Evolutionary conservation across 2,113 vertebrate genomes (phyloP).

Genomic region (Cichladusa arquata): DNA sequence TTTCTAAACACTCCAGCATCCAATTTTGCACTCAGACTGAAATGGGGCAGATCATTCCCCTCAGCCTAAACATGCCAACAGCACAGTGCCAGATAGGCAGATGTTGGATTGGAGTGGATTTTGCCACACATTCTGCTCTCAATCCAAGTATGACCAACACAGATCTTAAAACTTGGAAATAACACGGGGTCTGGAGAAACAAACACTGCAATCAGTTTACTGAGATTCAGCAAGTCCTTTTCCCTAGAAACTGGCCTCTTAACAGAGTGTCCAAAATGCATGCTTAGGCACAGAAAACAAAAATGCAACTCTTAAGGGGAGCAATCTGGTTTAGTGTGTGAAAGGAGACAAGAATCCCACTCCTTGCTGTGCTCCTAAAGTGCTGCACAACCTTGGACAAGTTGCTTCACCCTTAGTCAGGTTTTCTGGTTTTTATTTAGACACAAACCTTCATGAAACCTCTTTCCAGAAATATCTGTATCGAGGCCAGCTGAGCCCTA

Average conservation of each 20-base stretch:
- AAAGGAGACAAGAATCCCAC: not conserved
- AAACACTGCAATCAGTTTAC: not conserved
- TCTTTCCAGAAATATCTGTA: not conserved
- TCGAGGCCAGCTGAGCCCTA: not conserved
- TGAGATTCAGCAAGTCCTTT: not conserved
- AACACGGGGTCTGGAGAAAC: not conserved
- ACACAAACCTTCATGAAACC: not conserved
- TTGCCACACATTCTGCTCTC: not conserved
- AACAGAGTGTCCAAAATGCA: not conserved
- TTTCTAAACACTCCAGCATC: not conserved
- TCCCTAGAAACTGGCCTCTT: constrained; percentile 11
- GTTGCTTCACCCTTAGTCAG: not conserved
- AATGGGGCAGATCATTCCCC: not conserved
- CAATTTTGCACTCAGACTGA: not conserved
- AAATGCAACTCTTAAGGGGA: not conserved
- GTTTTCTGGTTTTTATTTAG: not conserved
- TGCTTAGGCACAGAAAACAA: not conserved
- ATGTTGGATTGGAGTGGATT: not conserved
- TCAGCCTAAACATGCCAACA: not conserved
- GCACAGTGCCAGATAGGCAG: not conserved
- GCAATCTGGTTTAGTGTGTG: not conserved
- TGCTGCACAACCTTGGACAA: not conserved
- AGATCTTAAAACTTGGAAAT: not conserved
- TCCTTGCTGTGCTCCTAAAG: not conserved
- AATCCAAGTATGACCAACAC: constrained; percentile 21